Base-by-base conservation (phyloP, 2,888 invertebrate species). In the Alloscopus bannaensis region DNA sequence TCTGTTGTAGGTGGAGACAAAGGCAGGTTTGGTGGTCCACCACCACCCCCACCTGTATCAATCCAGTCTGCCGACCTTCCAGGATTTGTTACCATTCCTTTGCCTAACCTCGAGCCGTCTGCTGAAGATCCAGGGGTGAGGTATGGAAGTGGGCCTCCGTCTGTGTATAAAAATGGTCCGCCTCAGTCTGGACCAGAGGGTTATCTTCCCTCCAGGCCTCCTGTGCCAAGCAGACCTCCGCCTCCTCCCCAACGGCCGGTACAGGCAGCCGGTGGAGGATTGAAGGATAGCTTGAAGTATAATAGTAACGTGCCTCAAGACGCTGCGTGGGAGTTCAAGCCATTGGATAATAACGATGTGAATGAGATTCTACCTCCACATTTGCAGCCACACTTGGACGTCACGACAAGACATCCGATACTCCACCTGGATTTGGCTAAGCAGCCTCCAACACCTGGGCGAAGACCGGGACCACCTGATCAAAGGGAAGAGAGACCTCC, bases 271-370 rank as follows among this genome's bases (percentile, higher is more conserved):
- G n/a, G n/a, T n/a, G n/a, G n/a, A 3, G 69, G 57, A 6, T 16
- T 45, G 45, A 59, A 70, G 28, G 57, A 69, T 26, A 8, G 18
- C 8, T 16, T 8, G 13, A 42, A 18, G 8, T 42, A n/a, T n/a
- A 3, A 22, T 22, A 22, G 50, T 20, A 22, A 20, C 4, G 6
- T 2, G 13, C 36, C 6, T 31, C 13, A 40, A 8, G 24, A 65
- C 26, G 62, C 18, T 11, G 36, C 3, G 1, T 77, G 69, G 69
- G 69, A 77, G 3, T 69, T 22, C 22, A 24, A 31, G 0, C 69
- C 69, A 8, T 1, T 69, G 31, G 76, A 77, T 6, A 20, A 76
- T 28, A 77, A 77, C 28, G 66, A 75, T n/a, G 68, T 68, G 20
- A 66, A 65, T 20, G 59, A 68, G 8, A 3, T 29, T 1, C 20